phyloP scores from a whole-genome alignment of 1,140 invertebrate species.

The Streblospio benedicti region DNA sequence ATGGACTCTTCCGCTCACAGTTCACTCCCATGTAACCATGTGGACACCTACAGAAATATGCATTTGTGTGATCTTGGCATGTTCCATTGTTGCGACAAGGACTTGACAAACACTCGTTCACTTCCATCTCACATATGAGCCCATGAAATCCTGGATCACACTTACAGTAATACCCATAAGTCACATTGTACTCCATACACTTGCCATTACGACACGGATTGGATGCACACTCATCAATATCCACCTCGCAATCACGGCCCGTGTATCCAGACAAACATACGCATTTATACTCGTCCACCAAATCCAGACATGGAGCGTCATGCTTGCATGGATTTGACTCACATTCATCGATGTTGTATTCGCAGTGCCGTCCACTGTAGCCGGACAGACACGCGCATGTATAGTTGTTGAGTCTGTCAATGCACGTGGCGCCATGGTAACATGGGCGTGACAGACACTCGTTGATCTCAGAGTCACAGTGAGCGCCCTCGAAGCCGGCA shows the following conservation, averaged over 20 bases:
- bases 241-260: constrained; percentile 88
- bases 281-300: constrained; percentile 86
- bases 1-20: too few species aligned
- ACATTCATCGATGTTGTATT: constrained; percentile 18
- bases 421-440: constrained; percentile 22
- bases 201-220: constrained; percentile 13
- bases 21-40: too few species aligned
- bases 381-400: constrained; percentile 25
- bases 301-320: constrained; percentile 63
- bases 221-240: constrained; percentile 15
- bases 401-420: background rate
- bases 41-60: too few species aligned
- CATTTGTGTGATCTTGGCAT: too few species aligned
- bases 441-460: constrained; percentile 1
- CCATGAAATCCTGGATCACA: background rate
- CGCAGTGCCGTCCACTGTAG: constrained; percentile 25
- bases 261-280: constrained; percentile 85
- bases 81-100: constrained; percentile 38
- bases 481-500: constrained; percentile 12
- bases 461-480: constrained; percentile 12
- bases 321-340: constrained; percentile 15
- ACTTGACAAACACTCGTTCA: constrained; percentile 51
- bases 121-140: constrained; percentile 17
- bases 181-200: background rate
- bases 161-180: background rate